Percentiles rank a stretch among this genome's conserved stretches.
These are phyloP conservation scores for Hypotaenidia okinawae DNA, from an alignment of 2,797 vertebrate species.

Conservation along the genomic window DNA sequence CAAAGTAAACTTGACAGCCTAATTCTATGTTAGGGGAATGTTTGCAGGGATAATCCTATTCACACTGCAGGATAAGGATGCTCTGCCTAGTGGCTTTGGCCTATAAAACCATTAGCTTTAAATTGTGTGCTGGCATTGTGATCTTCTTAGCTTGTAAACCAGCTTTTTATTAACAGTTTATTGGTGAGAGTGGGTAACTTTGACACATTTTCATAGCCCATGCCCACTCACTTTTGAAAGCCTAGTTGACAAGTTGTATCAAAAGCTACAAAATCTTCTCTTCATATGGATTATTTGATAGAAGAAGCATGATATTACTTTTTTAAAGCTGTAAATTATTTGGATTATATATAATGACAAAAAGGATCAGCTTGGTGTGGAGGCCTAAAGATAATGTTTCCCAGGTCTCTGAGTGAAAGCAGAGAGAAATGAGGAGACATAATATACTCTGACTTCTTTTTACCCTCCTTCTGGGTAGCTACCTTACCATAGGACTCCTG, in stretches of 20 bases:
- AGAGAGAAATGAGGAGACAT: background rate
- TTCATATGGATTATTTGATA: conserved; percentile 31
- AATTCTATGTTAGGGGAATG: conserved; percentile 75
- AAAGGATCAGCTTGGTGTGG: background rate
- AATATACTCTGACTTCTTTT: background rate
- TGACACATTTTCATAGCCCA: conserved; percentile 22
- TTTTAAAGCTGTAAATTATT: background rate
- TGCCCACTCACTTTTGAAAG: background rate
- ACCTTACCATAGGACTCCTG: background rate
- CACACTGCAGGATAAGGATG: conserved; percentile 68
- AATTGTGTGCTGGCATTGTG: conserved; percentile 66
- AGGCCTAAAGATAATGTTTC: background rate
- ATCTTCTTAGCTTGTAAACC: conserved; percentile 78
- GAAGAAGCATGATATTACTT: background rate
- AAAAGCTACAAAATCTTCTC: conserved; percentile 6
- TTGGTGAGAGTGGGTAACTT: conserved; percentile 50
- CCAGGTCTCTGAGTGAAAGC: background rate
- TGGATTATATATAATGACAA: background rate
- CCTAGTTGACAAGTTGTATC: conserved; percentile 15
- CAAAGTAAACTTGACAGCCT: conserved; percentile 71
- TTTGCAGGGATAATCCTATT: conserved; percentile 78
- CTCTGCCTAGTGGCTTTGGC: conserved; percentile 65
- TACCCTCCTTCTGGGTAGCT: background rate
- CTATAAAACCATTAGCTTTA: conserved; percentile 78
- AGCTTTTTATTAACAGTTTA: conserved; percentile 64